Evolutionary conservation across 2,888 invertebrate genomes (phyloP), one percentile per base, ranked within the genome.

Genomic region (Melinopterus prodromus): DNA sequence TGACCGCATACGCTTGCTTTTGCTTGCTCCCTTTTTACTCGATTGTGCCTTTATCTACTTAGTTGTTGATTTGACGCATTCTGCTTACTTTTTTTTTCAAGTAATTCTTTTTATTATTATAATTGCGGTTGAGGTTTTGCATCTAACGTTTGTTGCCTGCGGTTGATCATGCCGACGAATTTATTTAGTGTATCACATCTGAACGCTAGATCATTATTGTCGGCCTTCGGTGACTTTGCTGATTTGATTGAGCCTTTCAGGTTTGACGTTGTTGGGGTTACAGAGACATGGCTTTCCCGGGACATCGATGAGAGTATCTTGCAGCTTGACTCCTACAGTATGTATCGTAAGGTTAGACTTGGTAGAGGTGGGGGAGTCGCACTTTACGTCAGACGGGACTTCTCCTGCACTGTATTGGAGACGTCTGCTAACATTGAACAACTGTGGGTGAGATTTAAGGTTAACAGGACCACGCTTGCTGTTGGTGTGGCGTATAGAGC

Each of bases 401-500:
- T 70, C 16, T n/a, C 70, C 16, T 70, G 15, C 16, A 70, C 16
- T 70, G 70, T 16, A 6, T 70, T 70, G n/a, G 70, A 77, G 36
- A 26, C 26, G 1, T 26, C 26, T 26, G n/a, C 16, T 16, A 35
- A 14, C 16, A 70, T 69, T 70, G 77, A 77, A 15, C 70, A 77
- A 16, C 37, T 77, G 6, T 77, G 77, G 77, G 14, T 77, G n/a
- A 16, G 9, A 0, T 26, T 77, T 6, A 35, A 70, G 16, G 16
- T 70, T 70, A 16, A 16, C 16, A 26, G 26, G 14, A 38, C 16
- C 6, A 26, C 26, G 7, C 16, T 9, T 69, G 9, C 70, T 12
- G 70, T 77, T 35, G 77, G 77, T 15, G 70, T 26, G n/a, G 70
- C 71, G 6, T 77, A 70, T 70, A 36, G 71, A 15, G 70, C 71